Percentiles rank a stretch among this genome's conserved stretches.
phyloP scores from a whole-genome alignment of 2,113 vertebrate species.

The Gracilinanus agilis region DNA sequence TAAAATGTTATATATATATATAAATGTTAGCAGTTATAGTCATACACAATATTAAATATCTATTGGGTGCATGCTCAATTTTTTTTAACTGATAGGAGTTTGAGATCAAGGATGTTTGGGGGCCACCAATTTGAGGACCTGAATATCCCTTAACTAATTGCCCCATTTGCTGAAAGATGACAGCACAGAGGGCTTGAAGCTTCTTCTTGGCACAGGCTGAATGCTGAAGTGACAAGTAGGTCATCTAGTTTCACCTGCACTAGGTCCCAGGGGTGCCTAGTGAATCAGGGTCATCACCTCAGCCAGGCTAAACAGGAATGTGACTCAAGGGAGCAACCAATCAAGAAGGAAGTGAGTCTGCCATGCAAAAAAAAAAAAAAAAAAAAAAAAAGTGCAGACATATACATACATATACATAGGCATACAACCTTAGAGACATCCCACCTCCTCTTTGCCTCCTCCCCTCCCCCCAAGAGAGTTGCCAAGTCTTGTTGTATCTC shows the following conservation, averaged over 20 bases:
- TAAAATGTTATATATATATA: not conserved
- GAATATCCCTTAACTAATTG: not conserved
- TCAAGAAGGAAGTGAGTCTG: not conserved
- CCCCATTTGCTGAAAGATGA: not conserved
- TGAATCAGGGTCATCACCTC: not conserved
- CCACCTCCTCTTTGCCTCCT: not conserved
- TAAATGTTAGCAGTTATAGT: not conserved
- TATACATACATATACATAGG: not conserved
- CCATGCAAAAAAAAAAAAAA: not conserved
- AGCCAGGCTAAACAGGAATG: not conserved
- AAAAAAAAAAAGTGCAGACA: not conserved
- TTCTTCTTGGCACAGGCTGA: not conserved
- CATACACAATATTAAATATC: not conserved
- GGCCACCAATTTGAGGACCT: not conserved
- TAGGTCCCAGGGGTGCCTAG: not conserved
- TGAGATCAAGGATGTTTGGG: not conserved
- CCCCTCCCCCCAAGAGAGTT: not conserved
- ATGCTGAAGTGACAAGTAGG: not conserved
- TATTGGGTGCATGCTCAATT: not conserved
- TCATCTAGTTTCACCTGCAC: not conserved
- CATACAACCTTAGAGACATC: not conserved
- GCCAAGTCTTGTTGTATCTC: not conserved
- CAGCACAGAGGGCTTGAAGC: not conserved
- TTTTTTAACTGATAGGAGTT: not conserved
- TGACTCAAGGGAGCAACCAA: not conserved